Percentiles rank a stretch among this genome's conserved stretches.
These are phyloP conservation scores for Caenorhabditis auriculariae DNA, from an alignment of 2,888 invertebrate species.

Conservation along the genomic window DNA sequence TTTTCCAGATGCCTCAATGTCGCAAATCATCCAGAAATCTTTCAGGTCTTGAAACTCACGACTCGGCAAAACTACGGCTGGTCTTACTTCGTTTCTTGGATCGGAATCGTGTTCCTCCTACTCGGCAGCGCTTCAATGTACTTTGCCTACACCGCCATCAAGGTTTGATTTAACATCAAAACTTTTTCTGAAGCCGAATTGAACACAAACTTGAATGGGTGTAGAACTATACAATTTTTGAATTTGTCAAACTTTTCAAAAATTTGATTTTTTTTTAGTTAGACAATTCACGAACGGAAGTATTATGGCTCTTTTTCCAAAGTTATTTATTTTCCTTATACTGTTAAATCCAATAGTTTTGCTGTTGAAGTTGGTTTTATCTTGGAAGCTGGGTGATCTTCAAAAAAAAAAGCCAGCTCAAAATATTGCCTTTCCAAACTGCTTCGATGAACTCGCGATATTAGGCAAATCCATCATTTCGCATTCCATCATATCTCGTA, in stretches of 20 bases:
- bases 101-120: conserved; percentile 87
- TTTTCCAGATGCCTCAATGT: neutral
- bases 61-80: conserved; percentile 77
- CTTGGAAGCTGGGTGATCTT: too few relatives aligned
- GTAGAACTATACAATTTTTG: neutral
- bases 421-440: too few relatives aligned
- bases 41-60: conserved; percentile 51
- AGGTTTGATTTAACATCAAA: too few relatives aligned
- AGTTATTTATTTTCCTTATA: neutral
- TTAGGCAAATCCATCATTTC: too few relatives aligned
- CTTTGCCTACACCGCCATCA: conserved; percentile 48
- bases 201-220: neutral
- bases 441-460: too few relatives aligned
- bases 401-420: too few relatives aligned
- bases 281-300: neutral
- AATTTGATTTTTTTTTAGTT: neutral
- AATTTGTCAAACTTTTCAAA: neutral
- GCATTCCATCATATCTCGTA: too few relatives aligned
- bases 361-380: too few relatives aligned
- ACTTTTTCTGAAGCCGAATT: neutral
- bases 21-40: too few relatives aligned
- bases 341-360: too few relatives aligned
- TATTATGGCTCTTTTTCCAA: neutral
- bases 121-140: conserved; percentile 66
- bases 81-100: conserved; percentile 96